Evolutionary conservation across 1,140 invertebrate genomes (phyloP).

Genomic region (Schlechtendalia chinensis): DNA sequence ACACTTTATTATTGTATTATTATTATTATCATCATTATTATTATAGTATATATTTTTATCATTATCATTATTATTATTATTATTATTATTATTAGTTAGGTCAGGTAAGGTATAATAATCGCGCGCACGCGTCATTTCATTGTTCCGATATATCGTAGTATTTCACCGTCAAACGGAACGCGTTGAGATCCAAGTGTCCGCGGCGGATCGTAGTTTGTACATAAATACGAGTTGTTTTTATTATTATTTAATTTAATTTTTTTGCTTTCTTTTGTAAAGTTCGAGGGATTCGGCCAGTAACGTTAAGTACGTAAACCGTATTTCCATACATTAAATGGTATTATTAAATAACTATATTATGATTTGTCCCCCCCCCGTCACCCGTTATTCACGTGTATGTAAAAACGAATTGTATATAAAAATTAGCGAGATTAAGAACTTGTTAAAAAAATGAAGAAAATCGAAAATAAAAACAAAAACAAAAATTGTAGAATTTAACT

Average conservation of each 20-base stretch:
- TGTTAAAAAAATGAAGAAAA: conserved; percentile 29
- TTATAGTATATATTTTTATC: background rate
- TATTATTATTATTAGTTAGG: too few species aligned
- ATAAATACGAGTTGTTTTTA: conserved; percentile 26
- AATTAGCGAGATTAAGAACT: conserved; percentile 11
- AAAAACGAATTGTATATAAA: conserved; percentile 30
- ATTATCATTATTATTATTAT: conserved; percentile 4
- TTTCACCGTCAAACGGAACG: too few species aligned
- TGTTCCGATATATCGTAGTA: too few species aligned
- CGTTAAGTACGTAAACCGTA: background rate
- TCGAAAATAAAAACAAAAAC: conserved; percentile 27
- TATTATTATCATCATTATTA: background rate
- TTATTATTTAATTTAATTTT: background rate
- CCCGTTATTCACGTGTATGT: conserved; percentile 7
- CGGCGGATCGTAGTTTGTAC: too few species aligned
- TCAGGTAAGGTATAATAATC: too few species aligned
- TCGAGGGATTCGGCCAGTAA: conserved; percentile 35
- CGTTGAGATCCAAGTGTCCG: too few species aligned
- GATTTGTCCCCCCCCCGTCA: background rate
- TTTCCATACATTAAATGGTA: background rate
- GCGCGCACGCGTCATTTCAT: too few species aligned
- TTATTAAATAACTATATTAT: too few species aligned
- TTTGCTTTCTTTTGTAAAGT: background rate
- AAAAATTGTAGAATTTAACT: conserved; percentile 31
- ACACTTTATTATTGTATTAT: background rate